phyloP scores from a whole-genome alignment of 1,140 invertebrate genomes.

The Mactra quadrangularis region DNA sequence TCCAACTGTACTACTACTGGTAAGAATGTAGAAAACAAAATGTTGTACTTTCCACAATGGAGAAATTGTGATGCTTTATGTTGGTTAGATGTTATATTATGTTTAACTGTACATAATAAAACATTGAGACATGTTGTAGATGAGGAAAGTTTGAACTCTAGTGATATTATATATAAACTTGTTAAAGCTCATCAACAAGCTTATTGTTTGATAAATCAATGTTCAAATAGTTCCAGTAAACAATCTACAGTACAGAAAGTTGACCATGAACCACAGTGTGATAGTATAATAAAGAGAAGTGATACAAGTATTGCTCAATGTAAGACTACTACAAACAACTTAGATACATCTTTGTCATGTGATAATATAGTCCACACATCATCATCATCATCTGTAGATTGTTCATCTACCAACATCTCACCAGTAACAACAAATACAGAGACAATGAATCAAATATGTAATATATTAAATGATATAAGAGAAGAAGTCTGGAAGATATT shows the following conservation, averaged over 20 bases:
- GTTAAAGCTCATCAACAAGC: conserved; percentile 76
- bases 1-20: not conserved
- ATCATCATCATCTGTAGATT: not conserved
- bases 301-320: not conserved
- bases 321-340: not conserved
- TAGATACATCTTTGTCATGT: not conserved
- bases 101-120: conserved; percentile 75
- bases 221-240: not conserved
- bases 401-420: no score
- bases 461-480: conserved; percentile 73
- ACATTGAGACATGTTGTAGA: conserved; percentile 63
- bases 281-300: not conserved
- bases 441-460: not conserved
- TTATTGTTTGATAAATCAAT: conserved; percentile 63
- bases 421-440: no score
- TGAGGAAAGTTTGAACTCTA: conserved; percentile 46
- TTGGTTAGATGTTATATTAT: conserved; percentile 81
- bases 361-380: not conserved
- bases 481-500: conserved; percentile 76
- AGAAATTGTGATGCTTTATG: conserved; percentile 81
- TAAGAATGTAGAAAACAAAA: not conserved
- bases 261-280: not conserved
- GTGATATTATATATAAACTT: conserved; percentile 71
- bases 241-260: not conserved
- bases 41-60: conserved; percentile 74